Evolutionary conservation across 1,140 invertebrate species (phyloP).

Genomic region (Diachasmimorpha longicaudata): DNA sequence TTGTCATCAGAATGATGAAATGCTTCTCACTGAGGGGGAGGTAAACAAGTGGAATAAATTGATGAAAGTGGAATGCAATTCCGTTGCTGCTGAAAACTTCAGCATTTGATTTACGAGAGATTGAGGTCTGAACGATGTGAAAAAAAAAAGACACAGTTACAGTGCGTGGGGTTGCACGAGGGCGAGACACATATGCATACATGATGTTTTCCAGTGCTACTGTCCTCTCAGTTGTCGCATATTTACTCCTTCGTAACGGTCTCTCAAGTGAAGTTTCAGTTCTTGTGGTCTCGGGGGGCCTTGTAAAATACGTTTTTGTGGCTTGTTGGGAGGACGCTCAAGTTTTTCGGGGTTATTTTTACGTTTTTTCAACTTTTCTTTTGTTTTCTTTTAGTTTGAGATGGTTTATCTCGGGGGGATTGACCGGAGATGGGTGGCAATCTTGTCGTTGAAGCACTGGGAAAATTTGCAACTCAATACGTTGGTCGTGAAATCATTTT

Average conservation of each 20-base stretch:
- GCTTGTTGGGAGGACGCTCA: no score
- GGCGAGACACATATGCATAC: constrained; percentile 15
- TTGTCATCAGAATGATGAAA: not conserved
- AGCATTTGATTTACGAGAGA: not conserved
- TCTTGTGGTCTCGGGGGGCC: not conserved
- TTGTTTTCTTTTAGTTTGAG: no score
- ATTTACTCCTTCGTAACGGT: not conserved
- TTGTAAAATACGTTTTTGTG: not conserved
- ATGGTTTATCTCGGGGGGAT: no score
- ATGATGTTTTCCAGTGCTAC: not conserved
- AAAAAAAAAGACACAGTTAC: not conserved
- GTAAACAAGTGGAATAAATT: not conserved
- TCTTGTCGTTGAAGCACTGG: no score
- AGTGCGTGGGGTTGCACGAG: constrained; percentile 5
- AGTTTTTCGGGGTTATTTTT: no score
- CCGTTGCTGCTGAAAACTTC: not conserved
- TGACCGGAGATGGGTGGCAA: no score
- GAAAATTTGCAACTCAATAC: no score
- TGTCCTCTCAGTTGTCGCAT: not conserved
- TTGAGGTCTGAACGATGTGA: not conserved
- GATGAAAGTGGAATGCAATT: not conserved
- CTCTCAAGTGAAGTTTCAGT: not conserved
- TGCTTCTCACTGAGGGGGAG: not conserved
- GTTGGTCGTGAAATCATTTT: no score
- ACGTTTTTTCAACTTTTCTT: no score